Conservation (phyloP, 2,113 vertebrate species). For the Calypte anna region DNA sequence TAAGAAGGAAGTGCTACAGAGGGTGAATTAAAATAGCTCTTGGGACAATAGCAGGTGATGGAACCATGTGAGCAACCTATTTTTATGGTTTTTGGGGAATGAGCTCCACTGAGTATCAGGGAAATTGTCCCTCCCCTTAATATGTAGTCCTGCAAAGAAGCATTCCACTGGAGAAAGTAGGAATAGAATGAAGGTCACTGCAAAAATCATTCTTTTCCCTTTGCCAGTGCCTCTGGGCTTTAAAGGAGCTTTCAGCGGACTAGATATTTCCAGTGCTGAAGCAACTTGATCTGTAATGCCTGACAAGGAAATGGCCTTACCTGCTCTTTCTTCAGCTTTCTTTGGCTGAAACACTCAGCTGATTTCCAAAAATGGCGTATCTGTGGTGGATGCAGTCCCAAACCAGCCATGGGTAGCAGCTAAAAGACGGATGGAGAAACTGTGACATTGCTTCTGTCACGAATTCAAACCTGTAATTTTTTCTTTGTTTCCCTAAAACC, state of each 20-base stretch:
- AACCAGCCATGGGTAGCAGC: fast-evolving
- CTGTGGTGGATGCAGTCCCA: neutral
- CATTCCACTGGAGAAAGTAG: neutral
- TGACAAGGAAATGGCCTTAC: neutral
- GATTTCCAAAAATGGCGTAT: neutral
- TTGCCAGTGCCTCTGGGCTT: neutral
- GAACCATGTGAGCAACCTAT: neutral
- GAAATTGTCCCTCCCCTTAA: neutral
- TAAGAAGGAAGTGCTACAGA: neutral
- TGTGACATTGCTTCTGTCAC: neutral
- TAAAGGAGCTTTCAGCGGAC: neutral
- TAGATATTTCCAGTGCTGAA: neutral
- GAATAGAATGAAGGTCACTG: neutral
- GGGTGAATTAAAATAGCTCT: neutral
- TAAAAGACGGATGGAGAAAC: neutral
- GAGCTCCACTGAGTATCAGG: neutral
- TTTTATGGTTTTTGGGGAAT: neutral
- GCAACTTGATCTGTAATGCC: neutral
- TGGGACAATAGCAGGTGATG: neutral
- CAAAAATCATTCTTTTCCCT: neutral
- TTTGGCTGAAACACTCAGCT: neutral
- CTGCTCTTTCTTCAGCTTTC: neutral
- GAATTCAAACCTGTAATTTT: neutral
- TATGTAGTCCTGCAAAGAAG: neutral
- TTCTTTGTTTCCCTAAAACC: neutral